Conservation (phyloP, 2,888 invertebrate genomes). For the Luperina testacea region DNA sequence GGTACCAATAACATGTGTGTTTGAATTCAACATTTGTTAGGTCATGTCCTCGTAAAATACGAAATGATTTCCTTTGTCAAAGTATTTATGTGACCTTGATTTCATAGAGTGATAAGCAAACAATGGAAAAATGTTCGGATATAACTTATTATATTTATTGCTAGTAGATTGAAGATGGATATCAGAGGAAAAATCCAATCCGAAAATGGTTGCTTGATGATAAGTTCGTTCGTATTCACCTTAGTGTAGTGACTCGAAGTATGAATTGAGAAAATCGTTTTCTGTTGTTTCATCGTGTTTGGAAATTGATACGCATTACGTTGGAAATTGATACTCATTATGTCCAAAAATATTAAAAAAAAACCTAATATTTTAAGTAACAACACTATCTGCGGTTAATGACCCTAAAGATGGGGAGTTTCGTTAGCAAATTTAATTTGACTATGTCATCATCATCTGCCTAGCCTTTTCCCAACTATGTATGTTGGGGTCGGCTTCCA, state of each 20-base stretch:
- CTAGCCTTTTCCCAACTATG: too few relatives aligned
- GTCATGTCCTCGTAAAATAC: constrained; percentile 45
- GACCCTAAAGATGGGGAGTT: too few relatives aligned
- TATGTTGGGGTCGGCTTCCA: too few relatives aligned
- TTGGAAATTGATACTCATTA: too few relatives aligned
- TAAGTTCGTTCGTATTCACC: background rate
- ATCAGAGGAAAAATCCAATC: constrained; percentile 16
- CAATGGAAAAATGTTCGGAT: constrained; percentile 20
- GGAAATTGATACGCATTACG: background rate
- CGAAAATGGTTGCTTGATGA: constrained; percentile 8
- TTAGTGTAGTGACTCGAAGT: background rate
- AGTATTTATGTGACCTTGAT: constrained; percentile 30
- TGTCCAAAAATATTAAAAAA: background rate
- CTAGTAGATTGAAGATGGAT: constrained; percentile 6
- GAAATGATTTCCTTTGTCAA: constrained; percentile 43
- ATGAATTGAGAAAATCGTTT: background rate
- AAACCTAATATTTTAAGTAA: background rate
- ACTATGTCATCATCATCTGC: too few relatives aligned
- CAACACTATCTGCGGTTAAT: too few relatives aligned
- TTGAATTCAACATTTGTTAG: constrained; percentile 35
- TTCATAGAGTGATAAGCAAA: constrained; percentile 31
- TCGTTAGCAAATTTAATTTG: too few relatives aligned
- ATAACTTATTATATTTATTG: constrained; percentile 10
- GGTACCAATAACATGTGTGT: constrained; percentile 47
- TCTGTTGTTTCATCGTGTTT: background rate